These are phyloP conservation scores for Mesoclemmys tuberculata DNA, from an alignment of 2,113 vertebrate genomes.

Conservation along the genomic window DNA sequence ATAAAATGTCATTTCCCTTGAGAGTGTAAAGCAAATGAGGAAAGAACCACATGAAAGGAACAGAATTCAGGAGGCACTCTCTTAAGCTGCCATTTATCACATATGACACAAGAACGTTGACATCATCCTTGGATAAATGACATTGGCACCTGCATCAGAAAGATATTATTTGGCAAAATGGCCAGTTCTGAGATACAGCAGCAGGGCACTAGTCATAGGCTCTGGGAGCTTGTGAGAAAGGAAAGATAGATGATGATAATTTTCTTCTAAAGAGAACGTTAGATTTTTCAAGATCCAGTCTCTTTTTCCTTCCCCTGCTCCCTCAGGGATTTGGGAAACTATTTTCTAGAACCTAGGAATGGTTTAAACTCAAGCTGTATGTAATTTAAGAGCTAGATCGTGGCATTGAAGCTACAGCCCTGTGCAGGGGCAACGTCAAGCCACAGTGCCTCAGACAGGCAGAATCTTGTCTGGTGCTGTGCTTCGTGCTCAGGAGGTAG, in stretches of 20 bases:
- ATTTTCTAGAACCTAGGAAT: slow-evolving; percentile 64
- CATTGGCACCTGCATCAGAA: slow-evolving; percentile 71
- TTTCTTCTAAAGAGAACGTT: slow-evolving; percentile 68
- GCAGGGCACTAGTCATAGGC: slow-evolving; percentile 61
- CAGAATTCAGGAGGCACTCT: slow-evolving; percentile 55
- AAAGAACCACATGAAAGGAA: slow-evolving; percentile 46
- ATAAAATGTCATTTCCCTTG: slow-evolving; percentile 55
- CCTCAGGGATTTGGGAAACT: slow-evolving; percentile 66
- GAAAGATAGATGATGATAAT: slow-evolving; percentile 72
- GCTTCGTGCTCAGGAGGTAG: background rate
- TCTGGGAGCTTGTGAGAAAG: slow-evolving; percentile 67
- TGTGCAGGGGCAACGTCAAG: background rate
- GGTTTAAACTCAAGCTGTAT: slow-evolving; percentile 63
- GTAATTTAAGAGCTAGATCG: slow-evolving; percentile 56
- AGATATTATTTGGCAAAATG: slow-evolving; percentile 64
- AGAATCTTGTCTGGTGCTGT: background rate
- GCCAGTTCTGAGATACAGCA: slow-evolving; percentile 63
- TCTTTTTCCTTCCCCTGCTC: slow-evolving; percentile 60
- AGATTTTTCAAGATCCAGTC: slow-evolving; percentile 69
- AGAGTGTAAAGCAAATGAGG: slow-evolving; percentile 15
- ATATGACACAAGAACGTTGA: slow-evolving; percentile 75
- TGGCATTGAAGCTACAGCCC: slow-evolving; percentile 14
- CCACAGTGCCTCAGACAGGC: background rate
- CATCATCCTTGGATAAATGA: slow-evolving; percentile 73
- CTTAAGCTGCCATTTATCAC: slow-evolving; percentile 71